These are phyloP conservation scores for Malurus leucopterus DNA, from an alignment of 2,797 vertebrate species.

Conservation along the genomic window DNA sequence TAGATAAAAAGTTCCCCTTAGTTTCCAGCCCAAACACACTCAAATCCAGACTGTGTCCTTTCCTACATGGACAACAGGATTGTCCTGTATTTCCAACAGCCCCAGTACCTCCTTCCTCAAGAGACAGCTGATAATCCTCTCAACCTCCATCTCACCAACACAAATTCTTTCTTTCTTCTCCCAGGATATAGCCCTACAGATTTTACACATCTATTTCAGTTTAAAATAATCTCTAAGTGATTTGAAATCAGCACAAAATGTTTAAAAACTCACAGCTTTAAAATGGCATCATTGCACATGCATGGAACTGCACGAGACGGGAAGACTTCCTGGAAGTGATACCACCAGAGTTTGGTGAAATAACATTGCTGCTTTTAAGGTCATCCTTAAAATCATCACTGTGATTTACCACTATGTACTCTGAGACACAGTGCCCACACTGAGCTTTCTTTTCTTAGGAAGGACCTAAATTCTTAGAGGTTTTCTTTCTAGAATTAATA, in stretches of 20 bases:
- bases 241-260: neutral
- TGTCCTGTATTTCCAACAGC: neutral
- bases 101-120: neutral
- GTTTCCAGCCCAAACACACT: neutral
- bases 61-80: neutral
- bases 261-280: neutral
- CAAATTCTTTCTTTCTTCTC: neutral
- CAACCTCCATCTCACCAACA: neutral
- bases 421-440: rapidly evolving
- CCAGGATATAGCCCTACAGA: neutral
- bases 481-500: neutral
- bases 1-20: neutral
- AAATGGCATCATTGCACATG: rapidly evolving
- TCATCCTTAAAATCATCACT: too few species aligned
- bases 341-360: neutral
- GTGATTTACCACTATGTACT: neutral
- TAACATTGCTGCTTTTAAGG: neutral
- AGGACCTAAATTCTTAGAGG: neutral
- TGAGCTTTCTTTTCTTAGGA: neutral
- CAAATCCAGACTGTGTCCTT: neutral
- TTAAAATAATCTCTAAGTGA: neutral
- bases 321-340: neutral
- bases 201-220: neutral
- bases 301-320: neutral
- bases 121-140: neutral